A percentile compares a stretch with the other conserved stretches of the same genome.
Evolutionary conservation across 2,888 invertebrate species (phyloP).

Genomic region (Philopedon plagiatum): DNA sequence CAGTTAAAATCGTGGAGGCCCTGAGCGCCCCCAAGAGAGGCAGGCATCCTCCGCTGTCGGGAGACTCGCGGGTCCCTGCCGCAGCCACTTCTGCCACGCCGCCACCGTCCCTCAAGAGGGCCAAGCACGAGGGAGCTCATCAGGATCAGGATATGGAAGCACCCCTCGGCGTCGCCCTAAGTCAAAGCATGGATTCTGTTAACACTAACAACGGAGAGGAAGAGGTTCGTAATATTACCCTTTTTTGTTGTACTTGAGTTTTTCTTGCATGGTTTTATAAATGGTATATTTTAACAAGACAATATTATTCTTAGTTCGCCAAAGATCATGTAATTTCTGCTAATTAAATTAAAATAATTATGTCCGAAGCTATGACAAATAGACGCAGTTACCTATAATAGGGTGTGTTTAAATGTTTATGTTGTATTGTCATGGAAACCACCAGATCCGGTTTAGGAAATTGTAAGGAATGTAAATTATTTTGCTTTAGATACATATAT

Average conservation of each 20-base stretch:
- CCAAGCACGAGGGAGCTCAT: constrained; percentile 67
- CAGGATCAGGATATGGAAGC: constrained; percentile 75
- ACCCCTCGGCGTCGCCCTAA: constrained; percentile 83
- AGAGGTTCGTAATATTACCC: constrained; percentile 81
- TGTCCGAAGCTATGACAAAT: background rate
- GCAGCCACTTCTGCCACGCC: constrained; percentile 62
- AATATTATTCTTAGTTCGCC: too few relatives aligned
- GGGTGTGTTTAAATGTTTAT: constrained; percentile 17
- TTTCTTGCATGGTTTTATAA: too few relatives aligned
- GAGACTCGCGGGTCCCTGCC: constrained; percentile 62
- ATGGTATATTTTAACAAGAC: too few relatives aligned
- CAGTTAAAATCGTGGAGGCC: constrained; percentile 68
- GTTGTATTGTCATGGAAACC: constrained; percentile 38
- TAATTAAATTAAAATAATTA: background rate
- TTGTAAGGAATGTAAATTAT: too few relatives aligned
- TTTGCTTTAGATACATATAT: too few relatives aligned
- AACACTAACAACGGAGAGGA: constrained; percentile 96
- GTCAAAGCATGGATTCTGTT: constrained; percentile 98
- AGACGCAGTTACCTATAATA: background rate
- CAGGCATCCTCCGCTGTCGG: constrained; percentile 69
- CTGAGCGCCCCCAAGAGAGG: constrained; percentile 68
- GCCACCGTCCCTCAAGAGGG: constrained; percentile 67
- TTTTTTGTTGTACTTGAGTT: background rate
- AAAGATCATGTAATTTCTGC: background rate
- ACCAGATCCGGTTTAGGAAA: constrained; percentile 5